Evolutionary conservation across 1,140 invertebrate genomes (phyloP).

Genomic region (Propsilocerus akamusi): DNA sequence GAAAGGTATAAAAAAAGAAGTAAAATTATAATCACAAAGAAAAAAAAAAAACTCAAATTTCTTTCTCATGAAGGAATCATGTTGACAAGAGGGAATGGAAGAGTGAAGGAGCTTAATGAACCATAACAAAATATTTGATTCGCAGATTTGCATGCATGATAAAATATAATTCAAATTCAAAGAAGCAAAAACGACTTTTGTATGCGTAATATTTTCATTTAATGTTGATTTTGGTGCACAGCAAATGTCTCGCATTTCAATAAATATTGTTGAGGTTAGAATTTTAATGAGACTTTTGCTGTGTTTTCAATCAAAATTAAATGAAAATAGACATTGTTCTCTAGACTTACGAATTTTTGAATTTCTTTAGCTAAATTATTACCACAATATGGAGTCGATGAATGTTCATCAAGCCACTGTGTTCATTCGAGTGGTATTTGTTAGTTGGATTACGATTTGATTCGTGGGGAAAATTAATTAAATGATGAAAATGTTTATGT

Average conservation of each 20-base stretch:
- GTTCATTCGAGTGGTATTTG: slow-evolving; percentile 16
- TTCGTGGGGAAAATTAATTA: too few relatives aligned
- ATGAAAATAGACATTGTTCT: too few relatives aligned
- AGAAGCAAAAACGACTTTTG: too few relatives aligned
- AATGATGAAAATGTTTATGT: too few relatives aligned
- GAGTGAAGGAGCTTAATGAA: slow-evolving; percentile 1
- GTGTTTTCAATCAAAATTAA: too few relatives aligned
- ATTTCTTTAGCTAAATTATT: slow-evolving; percentile 40
- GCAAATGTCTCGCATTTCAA: too few relatives aligned
- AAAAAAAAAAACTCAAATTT: background rate
- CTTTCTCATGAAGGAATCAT: too few relatives aligned
- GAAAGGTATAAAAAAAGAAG: background rate
- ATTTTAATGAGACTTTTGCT: too few relatives aligned
- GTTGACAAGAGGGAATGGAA: slow-evolving; percentile 6
- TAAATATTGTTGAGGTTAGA: too few relatives aligned
- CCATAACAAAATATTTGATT: slow-evolving; percentile 3
- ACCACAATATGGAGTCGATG: slow-evolving; percentile 38
- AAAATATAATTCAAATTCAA: background rate
- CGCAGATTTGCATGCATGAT: slow-evolving; percentile 5
- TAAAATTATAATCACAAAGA: too few relatives aligned
- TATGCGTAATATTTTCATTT: too few relatives aligned
- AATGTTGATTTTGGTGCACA: too few relatives aligned
- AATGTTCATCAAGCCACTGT: slow-evolving; percentile 49
- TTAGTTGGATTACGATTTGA: background rate
- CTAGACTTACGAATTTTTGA: slow-evolving; percentile 35